Conservation (phyloP, 2,113 vertebrate genomes). For the Gracilinanus agilis region DNA sequence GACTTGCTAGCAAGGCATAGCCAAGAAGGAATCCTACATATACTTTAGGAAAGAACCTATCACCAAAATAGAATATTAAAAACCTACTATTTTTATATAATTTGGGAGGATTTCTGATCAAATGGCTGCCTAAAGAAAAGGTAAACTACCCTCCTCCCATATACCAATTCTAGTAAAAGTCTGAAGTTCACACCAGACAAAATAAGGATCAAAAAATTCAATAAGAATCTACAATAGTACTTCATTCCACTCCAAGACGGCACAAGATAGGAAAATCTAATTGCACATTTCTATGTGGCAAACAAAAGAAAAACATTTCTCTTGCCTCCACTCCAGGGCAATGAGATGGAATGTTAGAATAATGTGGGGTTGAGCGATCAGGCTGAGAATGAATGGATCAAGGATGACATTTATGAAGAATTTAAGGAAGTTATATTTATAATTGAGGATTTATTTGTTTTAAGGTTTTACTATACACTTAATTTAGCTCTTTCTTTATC, state of each 20-base stretch:
- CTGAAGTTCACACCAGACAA: background rate
- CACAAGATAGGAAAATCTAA: slow-evolving; percentile 59
- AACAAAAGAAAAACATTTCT: slow-evolving; percentile 71
- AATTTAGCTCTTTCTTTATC: slow-evolving; percentile 70
- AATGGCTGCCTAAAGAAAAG: background rate
- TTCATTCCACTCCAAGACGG: background rate
- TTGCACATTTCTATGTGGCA: slow-evolving; percentile 62
- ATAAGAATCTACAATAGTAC: background rate
- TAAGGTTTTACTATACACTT: slow-evolving; percentile 65
- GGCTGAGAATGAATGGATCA: slow-evolving; percentile 76
- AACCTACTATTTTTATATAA: background rate
- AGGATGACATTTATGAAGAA: slow-evolving; percentile 75
- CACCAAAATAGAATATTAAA: background rate
- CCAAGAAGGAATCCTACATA: background rate
- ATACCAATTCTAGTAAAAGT: background rate
- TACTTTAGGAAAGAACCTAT: background rate
- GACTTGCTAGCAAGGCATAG: background rate
- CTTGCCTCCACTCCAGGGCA: slow-evolving; percentile 6
- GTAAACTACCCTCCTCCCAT: background rate
- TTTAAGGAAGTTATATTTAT: slow-evolving; percentile 73
- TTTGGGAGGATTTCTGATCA: background rate
- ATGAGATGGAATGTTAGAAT: slow-evolving; percentile 68
- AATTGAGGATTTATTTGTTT: slow-evolving; percentile 75
- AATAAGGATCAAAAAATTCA: background rate
- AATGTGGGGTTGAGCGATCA: slow-evolving; percentile 72